Base-by-base conservation (phyloP, 2,888 invertebrate genomes). In the Hermodice carunculata region DNA sequence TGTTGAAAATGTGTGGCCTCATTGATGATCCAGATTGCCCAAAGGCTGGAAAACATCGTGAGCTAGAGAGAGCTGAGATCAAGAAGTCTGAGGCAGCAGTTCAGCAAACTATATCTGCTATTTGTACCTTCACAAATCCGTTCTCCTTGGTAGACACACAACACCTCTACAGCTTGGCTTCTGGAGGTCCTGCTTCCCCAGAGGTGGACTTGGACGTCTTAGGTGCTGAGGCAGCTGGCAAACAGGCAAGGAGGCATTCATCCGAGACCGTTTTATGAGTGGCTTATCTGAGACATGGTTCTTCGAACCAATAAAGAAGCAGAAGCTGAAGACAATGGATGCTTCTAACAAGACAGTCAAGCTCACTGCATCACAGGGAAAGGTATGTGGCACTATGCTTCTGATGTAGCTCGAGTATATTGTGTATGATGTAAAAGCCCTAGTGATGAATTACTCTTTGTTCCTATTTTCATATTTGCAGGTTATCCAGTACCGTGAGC, bases 121-220 rank as follows among this genome's bases (percentile, higher is more conserved):
- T 69, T n/a, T 37, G 29, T 11, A 66, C 40, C 46, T 69, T 69
- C 57, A 60, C 56, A 19, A 64, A 69, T 48, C 64, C 63, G 3
- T 69, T 69, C 64, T 40, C 51, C 32, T 34, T 57, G 11, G 37
- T 11, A 2, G 52, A 66, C 34, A 29, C 37, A 32, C 51, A 66
- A n/a, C 46, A 51, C 40, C 57, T 66, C 26, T 66, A 54, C 60
- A 58, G 57, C n/a, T 28, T 69, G 44, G 46, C 62, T 29, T 69
- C 66, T 28, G 62, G 66, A 34, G 66, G 59, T 19, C 62, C 66
- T 14, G 59, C 44, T 6, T 44, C 61, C 24, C 28, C 14, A 5
- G 52, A 51, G 19, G 63, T 51, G 4, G 54, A 64, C 22, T 32
- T 17, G 5, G 64, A 67, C 42, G 60, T 61, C 14, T 37, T 60